A percentile compares a stretch with the other conserved stretches of the same genome.
These are phyloP conservation scores for Ctenopoma multispine DNA, from an alignment of 2,797 vertebrate genomes.

Conservation along the genomic window DNA sequence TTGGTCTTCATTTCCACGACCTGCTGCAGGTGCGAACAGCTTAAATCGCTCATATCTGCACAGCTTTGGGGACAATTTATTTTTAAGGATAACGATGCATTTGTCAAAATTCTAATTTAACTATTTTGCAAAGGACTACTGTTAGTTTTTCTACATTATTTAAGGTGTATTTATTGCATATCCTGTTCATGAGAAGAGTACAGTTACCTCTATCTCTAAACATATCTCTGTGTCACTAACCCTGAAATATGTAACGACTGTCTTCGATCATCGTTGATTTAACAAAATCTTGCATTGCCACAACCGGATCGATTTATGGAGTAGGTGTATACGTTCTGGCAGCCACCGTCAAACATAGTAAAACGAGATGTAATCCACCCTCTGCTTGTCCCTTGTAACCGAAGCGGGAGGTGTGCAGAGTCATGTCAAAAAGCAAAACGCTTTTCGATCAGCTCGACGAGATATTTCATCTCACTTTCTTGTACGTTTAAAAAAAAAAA, in stretches of 20 bases:
- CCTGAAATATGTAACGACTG: neutral
- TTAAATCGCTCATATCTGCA: constrained; percentile 14
- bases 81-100: neutral
- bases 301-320: constrained; percentile 52
- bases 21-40: constrained; percentile 25
- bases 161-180: neutral
- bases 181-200: neutral
- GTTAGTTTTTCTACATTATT: neutral
- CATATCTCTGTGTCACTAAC: too few species aligned
- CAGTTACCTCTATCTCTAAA: too few species aligned
- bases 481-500: constrained; percentile 15
- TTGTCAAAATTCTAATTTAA: neutral
- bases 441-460: neutral
- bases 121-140: neutral
- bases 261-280: constrained; percentile 4
- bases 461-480: constrained; percentile 17
- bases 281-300: constrained; percentile 22
- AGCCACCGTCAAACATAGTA: constrained; percentile 59
- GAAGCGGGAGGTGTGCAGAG: neutral
- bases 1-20: constrained; percentile 20
- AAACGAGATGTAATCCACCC: constrained; percentile 52
- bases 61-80: neutral
- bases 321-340: constrained; percentile 45
- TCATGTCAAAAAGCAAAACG: neutral
- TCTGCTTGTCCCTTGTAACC: neutral